Conservation (phyloP, 2,113 vertebrate species). For the Silurus glanis region DNA sequence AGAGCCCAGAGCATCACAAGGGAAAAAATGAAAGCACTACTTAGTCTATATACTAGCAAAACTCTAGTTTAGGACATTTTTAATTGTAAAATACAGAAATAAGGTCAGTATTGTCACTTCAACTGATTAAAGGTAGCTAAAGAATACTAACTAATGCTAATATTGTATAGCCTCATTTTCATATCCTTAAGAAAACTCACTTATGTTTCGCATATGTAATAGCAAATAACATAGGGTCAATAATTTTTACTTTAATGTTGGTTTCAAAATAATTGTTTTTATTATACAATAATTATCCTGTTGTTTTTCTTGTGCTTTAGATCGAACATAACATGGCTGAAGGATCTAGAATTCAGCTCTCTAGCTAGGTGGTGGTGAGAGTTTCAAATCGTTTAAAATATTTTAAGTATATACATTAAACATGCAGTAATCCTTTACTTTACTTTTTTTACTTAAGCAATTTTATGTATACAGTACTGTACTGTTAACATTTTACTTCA, state of each 20-base stretch:
- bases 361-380: no score
- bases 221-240: neutral
- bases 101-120: neutral
- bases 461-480: no score
- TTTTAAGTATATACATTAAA: neutral
- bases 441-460: no score
- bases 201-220: neutral
- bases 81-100: neutral
- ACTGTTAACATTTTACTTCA: no score
- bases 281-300: neutral
- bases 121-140: neutral
- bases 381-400: neutral
- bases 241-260: neutral
- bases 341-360: neutral
- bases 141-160: neutral
- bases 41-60: neutral
- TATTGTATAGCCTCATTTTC: neutral
- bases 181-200: neutral
- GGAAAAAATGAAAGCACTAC: neutral
- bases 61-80: neutral
- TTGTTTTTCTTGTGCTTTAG: neutral
- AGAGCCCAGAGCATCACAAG: slow-evolving; percentile 7
- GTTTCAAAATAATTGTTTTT: neutral
- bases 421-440: no score
- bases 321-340: neutral